These are phyloP conservation scores for Benthosema pterotum DNA, from an alignment of 2,797 vertebrate genomes.

Conservation along the genomic window DNA sequence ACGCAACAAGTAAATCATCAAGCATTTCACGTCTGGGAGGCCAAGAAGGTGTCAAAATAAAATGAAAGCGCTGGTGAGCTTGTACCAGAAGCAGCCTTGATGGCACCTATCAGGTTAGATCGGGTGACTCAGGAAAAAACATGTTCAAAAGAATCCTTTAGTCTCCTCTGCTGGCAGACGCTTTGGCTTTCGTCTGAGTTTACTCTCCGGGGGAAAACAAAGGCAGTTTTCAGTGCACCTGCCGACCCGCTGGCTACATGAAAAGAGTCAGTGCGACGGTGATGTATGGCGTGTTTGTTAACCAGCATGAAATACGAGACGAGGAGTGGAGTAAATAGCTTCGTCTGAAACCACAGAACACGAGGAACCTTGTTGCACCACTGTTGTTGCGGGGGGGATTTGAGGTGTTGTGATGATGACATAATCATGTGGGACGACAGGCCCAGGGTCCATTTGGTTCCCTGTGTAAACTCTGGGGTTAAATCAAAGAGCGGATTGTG, in stretches of 20 bases:
- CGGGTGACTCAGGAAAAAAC: slow-evolving; percentile 40
- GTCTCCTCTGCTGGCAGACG: slow-evolving; percentile 21
- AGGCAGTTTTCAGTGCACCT: slow-evolving; percentile 19
- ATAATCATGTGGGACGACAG: too few species aligned
- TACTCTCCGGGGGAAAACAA: slow-evolving; percentile 18
- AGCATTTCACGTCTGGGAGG: slow-evolving; percentile 2
- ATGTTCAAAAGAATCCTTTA: slow-evolving; percentile 32
- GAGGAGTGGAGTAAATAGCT: slow-evolving; percentile 8
- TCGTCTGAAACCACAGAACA: slow-evolving; percentile 38
- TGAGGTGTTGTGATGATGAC: slow-evolving; percentile 4
- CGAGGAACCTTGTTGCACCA: slow-evolving; percentile 9
- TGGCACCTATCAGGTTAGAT: slow-evolving; percentile 25
- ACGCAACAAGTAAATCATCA: slow-evolving; percentile 8
- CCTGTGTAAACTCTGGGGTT: too few species aligned
- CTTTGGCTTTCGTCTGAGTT: slow-evolving; percentile 7
- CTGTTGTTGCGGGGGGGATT: background rate
- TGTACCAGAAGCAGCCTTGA: slow-evolving; percentile 5
- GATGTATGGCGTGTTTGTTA: slow-evolving; percentile 19
- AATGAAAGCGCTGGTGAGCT: slow-evolving; percentile 8
- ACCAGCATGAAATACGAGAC: slow-evolving; percentile 8
- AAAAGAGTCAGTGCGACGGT: slow-evolving; percentile 12
- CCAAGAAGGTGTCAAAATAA: slow-evolving; percentile 29
- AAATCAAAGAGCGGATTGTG: too few species aligned
- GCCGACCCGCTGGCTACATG: slow-evolving; percentile 21
- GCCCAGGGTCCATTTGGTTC: too few species aligned